A percentile compares a stretch with the other conserved stretches of the same genome.
Evolutionary conservation across 2,888 invertebrate genomes (phyloP).

Genomic region (Drosophila neonasuta): DNA sequence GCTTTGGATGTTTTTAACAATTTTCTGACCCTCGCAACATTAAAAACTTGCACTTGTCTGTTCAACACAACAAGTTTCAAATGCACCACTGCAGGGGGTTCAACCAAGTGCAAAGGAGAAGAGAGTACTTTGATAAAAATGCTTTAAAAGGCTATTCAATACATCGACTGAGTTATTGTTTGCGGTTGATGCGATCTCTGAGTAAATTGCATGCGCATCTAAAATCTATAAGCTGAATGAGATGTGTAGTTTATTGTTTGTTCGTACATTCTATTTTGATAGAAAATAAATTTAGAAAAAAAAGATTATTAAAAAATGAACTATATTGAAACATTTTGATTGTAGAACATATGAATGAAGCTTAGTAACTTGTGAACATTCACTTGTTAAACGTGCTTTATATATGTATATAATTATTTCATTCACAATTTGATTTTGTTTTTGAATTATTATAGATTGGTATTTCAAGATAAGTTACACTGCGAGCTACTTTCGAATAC

Average conservation of each 20-base stretch:
- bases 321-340: no score
- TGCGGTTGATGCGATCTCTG: conserved; percentile 36
- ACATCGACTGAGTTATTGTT: conserved; percentile 51
- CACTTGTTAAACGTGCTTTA: no score
- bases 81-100: conserved; percentile 10
- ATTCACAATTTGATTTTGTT: no score
- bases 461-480: no score
- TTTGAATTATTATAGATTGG: no score
- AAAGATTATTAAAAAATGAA: neutral
- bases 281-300: no score
- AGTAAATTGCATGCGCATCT: conserved; percentile 22
- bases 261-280: no score
- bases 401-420: no score
- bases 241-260: neutral
- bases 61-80: conserved; percentile 28
- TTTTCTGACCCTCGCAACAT: conserved; percentile 20
- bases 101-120: neutral
- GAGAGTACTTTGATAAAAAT: conserved; percentile 20
- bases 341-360: no score
- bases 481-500: no score
- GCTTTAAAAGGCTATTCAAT: conserved; percentile 28
- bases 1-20: conserved; percentile 49
- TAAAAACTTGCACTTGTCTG: conserved; percentile 43
- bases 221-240: neutral
- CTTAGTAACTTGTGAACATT: no score